These are phyloP conservation scores for Platichthys stellatus DNA, from an alignment of 2,113 vertebrate genomes.

Conservation along the genomic window DNA sequence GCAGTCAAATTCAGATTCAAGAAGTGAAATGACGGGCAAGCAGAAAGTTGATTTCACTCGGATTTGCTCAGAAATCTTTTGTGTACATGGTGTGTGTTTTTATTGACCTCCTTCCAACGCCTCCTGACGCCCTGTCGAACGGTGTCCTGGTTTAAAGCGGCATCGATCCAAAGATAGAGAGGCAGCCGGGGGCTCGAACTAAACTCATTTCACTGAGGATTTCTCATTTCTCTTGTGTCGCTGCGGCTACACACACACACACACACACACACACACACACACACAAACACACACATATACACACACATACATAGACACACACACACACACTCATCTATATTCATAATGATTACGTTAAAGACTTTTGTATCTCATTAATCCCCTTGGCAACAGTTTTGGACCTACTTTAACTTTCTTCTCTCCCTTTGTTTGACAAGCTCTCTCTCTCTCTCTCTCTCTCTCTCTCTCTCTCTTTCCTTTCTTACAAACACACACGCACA, in stretches of 20 bases:
- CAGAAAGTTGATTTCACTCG: neutral
- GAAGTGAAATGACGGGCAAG: slow-evolving; percentile 11
- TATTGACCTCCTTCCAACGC: slow-evolving; percentile 27
- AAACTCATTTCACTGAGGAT: slow-evolving; percentile 36
- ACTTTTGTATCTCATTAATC: slow-evolving; percentile 66
- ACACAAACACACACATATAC: neutral
- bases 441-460: neutral
- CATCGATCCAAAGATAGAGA: slow-evolving; percentile 57
- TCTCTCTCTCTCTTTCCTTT: neutral
- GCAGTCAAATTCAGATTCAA: slow-evolving; percentile 29
- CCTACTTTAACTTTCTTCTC: slow-evolving; percentile 33
- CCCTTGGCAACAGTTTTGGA: slow-evolving; percentile 65
- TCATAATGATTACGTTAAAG: slow-evolving; percentile 46
- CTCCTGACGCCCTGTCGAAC: neutral
- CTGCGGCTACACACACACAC: slow-evolving; percentile 4
- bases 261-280: slow-evolving; percentile 5
- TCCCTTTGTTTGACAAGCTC: neutral
- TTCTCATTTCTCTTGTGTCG: slow-evolving; percentile 30
- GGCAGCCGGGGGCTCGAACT: slow-evolving; percentile 17
- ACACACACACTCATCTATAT: slow-evolving; percentile 32
- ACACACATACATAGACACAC: slow-evolving; percentile 4
- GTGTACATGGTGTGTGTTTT: slow-evolving; percentile 25
- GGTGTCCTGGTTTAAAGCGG: slow-evolving; percentile 1
- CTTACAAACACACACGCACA: neutral
- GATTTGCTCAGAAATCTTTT: slow-evolving; percentile 25